phyloP scores from a whole-genome alignment of 2,888 invertebrate genomes.

The Melieria omissa region DNA sequence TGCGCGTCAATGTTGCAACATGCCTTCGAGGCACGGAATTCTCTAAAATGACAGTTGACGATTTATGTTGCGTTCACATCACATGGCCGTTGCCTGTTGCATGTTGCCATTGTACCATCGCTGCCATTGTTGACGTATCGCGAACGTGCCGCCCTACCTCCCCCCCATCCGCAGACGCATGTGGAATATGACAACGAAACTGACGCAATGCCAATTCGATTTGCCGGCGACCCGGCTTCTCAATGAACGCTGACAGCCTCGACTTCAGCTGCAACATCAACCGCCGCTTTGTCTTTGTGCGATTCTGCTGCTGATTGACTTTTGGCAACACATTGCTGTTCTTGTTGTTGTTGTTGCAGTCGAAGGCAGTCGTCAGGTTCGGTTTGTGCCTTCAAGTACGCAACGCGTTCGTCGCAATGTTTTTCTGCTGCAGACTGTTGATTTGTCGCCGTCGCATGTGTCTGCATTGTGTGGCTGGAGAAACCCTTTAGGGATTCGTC shows the following conservation, averaged over 20 bases:
- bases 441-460: conserved; percentile 8
- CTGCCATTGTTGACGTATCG: no score
- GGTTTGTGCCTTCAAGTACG: neutral
- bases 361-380: neutral
- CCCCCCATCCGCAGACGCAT: no score
- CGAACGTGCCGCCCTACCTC: no score
- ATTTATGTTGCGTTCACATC: conserved; percentile 34
- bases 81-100: no score
- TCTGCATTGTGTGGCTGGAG: neutral
- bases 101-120: no score
- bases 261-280: no score
- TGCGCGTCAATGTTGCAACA: no score
- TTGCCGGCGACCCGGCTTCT: no score
- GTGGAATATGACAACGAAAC: no score
- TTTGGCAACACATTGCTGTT: conserved; percentile 18
- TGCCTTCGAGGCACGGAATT: neutral
- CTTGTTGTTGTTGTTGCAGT: neutral
- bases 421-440: conserved; percentile 8
- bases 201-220: no score
- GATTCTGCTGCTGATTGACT: conserved; percentile 14
- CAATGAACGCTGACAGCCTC: no score
- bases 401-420: neutral
- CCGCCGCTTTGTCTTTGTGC: no score
- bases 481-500: neutral
- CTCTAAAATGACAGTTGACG: conserved; percentile 37